Base-by-base conservation (phyloP, 2,888 invertebrate species). In the Ametastegia equiseti region DNA sequence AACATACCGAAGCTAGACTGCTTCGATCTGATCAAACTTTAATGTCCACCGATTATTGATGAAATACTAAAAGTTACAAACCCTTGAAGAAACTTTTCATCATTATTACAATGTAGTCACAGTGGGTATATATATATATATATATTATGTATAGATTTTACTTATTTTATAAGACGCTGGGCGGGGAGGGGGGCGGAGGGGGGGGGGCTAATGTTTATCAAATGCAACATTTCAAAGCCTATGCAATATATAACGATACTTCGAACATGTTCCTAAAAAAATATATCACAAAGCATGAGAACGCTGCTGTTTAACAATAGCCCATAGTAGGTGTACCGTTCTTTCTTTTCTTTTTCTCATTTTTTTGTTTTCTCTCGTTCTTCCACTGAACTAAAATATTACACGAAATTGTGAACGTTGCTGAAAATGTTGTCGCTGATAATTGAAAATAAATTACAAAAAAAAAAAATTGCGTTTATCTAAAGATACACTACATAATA, bases 331-430 rank as follows among this genome's bases (percentile, higher is more conserved):
- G 23, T 19, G 13, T 71, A 7, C n/a, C 42, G 42, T 23, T 45
- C 1, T 67, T 11, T 4, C 6, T 69, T 42, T 54, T 36, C 2
- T 63, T 75, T n/a, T 75, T 36, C 39, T 7, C 11, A 19, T 19
- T n/a, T 71, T n/a, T 39, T 9, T 47, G 1, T 39, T 45, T n/a
- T n/a, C n/a, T n/a, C n/a, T n/a, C 30, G 15, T 71, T 23, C 84
- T 81, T 85, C 83, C 85, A 87, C 84, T 83, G 81, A 30, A 27
- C 45, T 71, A 71, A 42, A 71, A 7, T 27, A 47, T 71, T 47
- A 71, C 15, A 45, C 45, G 15, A 45, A 45, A 45, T 47, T 11
- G 30, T 27, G 45, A 45, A 69, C 50, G 13, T 47, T 50, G 1
- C n/a, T n/a, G 27, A 57, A 57, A 57, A 57, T 9, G 27, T 57